Evolutionary conservation across 2,888 invertebrate genomes (phyloP), one percentile per base, ranked within the genome.

Genomic region (Keiferia lycopersicella): DNA sequence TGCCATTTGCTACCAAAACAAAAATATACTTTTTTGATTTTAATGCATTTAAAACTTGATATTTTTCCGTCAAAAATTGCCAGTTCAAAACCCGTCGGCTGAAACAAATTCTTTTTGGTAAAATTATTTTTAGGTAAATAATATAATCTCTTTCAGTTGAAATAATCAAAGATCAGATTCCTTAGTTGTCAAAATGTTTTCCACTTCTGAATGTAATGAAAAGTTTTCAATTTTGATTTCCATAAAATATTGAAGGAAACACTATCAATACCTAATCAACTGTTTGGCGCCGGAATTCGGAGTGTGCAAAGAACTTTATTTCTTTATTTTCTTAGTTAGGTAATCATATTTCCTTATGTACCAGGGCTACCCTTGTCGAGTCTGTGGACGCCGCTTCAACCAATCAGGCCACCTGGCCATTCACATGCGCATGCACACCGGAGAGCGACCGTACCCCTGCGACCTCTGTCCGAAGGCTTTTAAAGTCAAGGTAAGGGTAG

Each of bases 361-460:
- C 72, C 81, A 93, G 79, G 93, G 93, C 2, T 93, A 90, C 70
- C 93, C 93, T 0, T 93, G 93, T 66, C 81, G 84, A 0, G 83
- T 92, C 0, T 93, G 93, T 68, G 92, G 90, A 0, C 92, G 93
- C 30, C 88, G 93, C 16, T 93, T 93, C 78, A 87, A 92, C 72
- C 93, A 93, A 69, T 93, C 93, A 14, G 93, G 93, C 11, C 93
- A 93, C 61, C 76, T 93, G 18, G 89, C 92, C 1, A 93, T 92
- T 38, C 93, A 93, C 69, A 92, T 92, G 89, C 79, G 93, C 0
- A 93, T 93, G 77, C 93, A 93, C 69, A 93, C 93, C 0, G 93
- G 93, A 0, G 93, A 93, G 64, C 86, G 93, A 12, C 93, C 93
- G 0, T 93, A 91, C 66, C 90, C 91, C 8, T 93, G 93, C 66